Conservation (phyloP, 2,888 invertebrate species). For the Hedya salicella region DNA sequence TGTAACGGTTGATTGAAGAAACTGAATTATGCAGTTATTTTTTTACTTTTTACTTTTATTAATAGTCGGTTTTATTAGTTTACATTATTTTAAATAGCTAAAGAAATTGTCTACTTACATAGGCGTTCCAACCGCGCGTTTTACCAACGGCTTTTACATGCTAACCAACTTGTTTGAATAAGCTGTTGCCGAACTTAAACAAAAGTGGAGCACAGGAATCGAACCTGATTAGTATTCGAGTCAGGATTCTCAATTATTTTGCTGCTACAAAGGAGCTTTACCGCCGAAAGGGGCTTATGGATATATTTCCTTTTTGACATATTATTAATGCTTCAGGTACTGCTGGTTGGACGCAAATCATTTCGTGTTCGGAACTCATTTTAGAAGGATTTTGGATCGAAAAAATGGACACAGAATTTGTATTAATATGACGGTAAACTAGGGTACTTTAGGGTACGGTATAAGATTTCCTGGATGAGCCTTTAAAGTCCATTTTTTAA, state of each 20-base stretch:
- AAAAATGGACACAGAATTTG: background rate
- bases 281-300: background rate
- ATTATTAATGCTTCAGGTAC: background rate
- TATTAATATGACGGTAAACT: background rate
- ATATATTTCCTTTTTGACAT: background rate
- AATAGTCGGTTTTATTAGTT: no score
- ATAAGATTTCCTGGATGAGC: no score
- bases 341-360: background rate
- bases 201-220: conserved; percentile 30
- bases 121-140: conserved; percentile 3
- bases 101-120: no score
- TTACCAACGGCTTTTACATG: background rate
- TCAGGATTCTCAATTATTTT: conserved; percentile 10
- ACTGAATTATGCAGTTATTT: no score
- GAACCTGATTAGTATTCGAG: conserved; percentile 36
- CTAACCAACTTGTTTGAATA: background rate
- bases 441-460: background rate
- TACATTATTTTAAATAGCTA: no score
- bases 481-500: no score
- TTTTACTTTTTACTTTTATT: no score
- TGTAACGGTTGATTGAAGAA: no score
- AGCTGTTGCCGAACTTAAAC: conserved; percentile 11
- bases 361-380: background rate
- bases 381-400: background rate
- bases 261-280: background rate